phyloP scores from a whole-genome alignment of 1,140 invertebrate genomes.

The Cecropterus lyciades region DNA sequence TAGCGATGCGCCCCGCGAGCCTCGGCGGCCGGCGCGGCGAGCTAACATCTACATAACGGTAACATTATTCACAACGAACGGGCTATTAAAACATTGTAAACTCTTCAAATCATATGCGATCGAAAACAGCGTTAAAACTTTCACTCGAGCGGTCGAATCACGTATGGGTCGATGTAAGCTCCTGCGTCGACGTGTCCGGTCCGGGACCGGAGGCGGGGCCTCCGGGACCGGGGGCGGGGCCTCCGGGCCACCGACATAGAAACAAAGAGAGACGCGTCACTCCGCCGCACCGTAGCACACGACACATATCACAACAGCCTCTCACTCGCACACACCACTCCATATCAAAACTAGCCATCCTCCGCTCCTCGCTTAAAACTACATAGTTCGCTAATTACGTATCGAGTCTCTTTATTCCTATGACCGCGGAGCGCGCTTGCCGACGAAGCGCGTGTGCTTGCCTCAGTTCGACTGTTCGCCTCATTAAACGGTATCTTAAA shows the following conservation, averaged over 20 bases:
- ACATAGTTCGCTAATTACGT: constrained; percentile 32
- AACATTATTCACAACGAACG: constrained; percentile 15
- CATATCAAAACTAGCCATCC: constrained; percentile 9
- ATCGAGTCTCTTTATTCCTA: constrained; percentile 34
- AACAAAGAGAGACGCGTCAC: constrained; percentile 24
- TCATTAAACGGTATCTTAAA: background rate
- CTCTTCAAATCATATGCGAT: background rate
- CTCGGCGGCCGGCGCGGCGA: constrained; percentile 1
- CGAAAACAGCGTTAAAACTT: background rate
- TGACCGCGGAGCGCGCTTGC: constrained; percentile 17
- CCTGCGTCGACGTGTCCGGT: constrained; percentile 5
- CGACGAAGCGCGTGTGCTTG: constrained; percentile 13
- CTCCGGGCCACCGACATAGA: constrained; percentile 18
- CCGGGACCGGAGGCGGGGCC: too few relatives aligned
- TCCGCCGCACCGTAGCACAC: background rate
- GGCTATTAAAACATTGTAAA: background rate
- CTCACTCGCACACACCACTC: constrained; percentile 8
- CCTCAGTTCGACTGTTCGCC: background rate
- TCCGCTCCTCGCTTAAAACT: constrained; percentile 20
- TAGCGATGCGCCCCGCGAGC: constrained; percentile 12
- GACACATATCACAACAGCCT: constrained; percentile 1
- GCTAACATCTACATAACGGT: constrained; percentile 13
- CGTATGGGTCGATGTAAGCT: background rate
- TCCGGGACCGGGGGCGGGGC: too few relatives aligned
- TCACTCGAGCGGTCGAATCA: background rate